Conservation (phyloP, 2,888 invertebrate species). For the Metellina segmentata region DNA sequence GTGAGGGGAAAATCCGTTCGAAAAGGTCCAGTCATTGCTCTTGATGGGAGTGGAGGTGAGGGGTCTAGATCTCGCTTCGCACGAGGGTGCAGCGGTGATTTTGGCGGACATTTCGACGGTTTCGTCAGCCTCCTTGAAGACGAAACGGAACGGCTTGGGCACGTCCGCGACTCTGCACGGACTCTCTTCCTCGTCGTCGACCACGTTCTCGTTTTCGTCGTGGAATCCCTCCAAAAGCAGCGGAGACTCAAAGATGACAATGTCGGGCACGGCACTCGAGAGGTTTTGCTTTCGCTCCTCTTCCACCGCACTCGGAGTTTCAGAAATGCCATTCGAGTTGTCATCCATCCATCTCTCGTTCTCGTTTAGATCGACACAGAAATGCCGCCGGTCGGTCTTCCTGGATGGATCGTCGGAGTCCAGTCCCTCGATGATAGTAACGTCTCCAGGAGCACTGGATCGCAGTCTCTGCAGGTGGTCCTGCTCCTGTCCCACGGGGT, state of each 20-base stretch:
- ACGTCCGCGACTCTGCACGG: background rate
- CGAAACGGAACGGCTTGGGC: constrained; percentile 48
- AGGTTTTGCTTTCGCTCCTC: background rate
- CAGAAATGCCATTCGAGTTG: background rate
- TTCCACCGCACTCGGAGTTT: background rate
- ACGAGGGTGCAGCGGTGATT: background rate
- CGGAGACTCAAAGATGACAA: constrained; percentile 57
- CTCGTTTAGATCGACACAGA: no score
- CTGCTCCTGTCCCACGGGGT: background rate
- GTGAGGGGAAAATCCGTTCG: background rate
- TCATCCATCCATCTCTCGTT: background rate
- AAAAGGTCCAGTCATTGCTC: constrained; percentile 22
- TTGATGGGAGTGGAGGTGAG: constrained; percentile 61
- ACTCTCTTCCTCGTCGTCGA: background rate
- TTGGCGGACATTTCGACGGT: no score
- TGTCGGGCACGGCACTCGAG: constrained; percentile 42
- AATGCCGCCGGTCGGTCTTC: no score
- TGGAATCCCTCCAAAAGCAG: background rate
- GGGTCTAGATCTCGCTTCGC: constrained; percentile 4
- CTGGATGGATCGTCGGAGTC: no score
- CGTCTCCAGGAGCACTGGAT: no score
- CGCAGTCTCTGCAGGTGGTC: no score
- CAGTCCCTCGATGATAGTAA: no score
- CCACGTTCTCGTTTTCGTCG: constrained; percentile 30
- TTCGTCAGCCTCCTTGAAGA: constrained; percentile 42